Evolutionary conservation across 2,113 vertebrate genomes (phyloP), one percentile per base, ranked within the genome.

Genomic region (Stigmatopora nigra): DNA sequence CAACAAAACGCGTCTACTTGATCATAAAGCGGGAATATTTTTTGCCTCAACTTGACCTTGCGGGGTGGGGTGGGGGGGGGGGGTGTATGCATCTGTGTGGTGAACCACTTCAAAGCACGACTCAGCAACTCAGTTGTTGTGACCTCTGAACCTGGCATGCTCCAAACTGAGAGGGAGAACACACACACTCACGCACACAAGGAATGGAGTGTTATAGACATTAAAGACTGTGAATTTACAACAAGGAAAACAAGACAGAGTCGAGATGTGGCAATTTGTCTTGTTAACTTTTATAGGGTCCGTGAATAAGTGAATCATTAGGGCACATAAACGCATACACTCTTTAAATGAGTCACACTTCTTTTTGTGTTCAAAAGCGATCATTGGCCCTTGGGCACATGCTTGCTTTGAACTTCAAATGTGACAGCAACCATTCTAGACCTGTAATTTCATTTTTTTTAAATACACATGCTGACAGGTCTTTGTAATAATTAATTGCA

Each of bases 71-170:
- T 22, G 25, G 25, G 25, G 25, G 25, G 46, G 22, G 13, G 22
- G 56, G 8, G 41, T 1, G 77, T 41, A 38, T 5, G 62, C 63
- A 72, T 79, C 63, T 77, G 82, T 69, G 80, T 65, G 73, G 83
- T 17, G 57, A 77, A 81, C 81, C 85, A 85, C 88, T 79, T 89
- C 81, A 86, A 88, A 89, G 77, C 46, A 48, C 51, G 6, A 69
- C 36, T 10, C 71, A 72, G 77, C 66, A 61, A 70, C 79, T 87
- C 78, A 83, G 84, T 84, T 87, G 82, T 84, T 78, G 17, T 69
- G 82, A 88, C 83, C 86, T 79, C 60, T 86, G 80, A 87, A 81
- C 87, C 78, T 20, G 79, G 82, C 84, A 65, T 88, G 86, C 85
- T 88, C 78, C 84, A 3, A 83, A 73, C 38, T 77, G 72, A 75